Conservation (phyloP, 2,113 vertebrate genomes). For the Choloepus hoffmanni region DNA sequence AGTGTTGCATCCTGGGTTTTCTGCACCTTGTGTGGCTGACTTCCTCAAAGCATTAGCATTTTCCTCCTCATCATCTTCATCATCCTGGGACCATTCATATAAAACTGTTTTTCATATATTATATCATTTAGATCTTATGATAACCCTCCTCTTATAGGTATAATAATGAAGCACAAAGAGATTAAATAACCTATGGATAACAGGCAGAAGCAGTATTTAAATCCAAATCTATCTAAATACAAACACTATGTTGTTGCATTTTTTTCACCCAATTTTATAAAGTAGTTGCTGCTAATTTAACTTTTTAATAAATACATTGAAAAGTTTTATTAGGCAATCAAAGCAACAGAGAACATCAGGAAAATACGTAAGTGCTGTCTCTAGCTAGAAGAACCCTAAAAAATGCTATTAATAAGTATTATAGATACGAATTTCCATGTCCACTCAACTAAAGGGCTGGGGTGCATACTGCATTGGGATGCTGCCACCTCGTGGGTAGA, state of each 20-base stretch:
- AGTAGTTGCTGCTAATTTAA: not conserved
- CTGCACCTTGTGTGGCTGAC: not conserved
- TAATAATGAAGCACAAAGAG: not conserved
- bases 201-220: not conserved
- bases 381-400: not conserved
- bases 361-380: not conserved
- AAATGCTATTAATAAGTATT: not conserved
- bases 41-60: not conserved
- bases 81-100: not conserved
- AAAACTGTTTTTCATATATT: not conserved
- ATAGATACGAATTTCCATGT: not conserved
- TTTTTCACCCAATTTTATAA: not conserved
- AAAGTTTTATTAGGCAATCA: slow-evolving; percentile 2
- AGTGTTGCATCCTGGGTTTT: not conserved
- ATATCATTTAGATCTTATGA: not conserved
- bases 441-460: rapidly evolving
- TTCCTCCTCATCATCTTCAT: not conserved
- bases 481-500: slow-evolving; percentile 75
- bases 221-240: not conserved
- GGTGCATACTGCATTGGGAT: not conserved
- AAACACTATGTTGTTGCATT: not conserved
- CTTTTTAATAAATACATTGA: not conserved
- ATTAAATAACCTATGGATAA: not conserved
- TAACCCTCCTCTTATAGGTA: not conserved
- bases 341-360: not conserved